Evolutionary conservation across 2,113 vertebrate genomes (phyloP), one percentile per base, ranked within the genome.

Genomic region (Datnioides undecimradiatus): DNA sequence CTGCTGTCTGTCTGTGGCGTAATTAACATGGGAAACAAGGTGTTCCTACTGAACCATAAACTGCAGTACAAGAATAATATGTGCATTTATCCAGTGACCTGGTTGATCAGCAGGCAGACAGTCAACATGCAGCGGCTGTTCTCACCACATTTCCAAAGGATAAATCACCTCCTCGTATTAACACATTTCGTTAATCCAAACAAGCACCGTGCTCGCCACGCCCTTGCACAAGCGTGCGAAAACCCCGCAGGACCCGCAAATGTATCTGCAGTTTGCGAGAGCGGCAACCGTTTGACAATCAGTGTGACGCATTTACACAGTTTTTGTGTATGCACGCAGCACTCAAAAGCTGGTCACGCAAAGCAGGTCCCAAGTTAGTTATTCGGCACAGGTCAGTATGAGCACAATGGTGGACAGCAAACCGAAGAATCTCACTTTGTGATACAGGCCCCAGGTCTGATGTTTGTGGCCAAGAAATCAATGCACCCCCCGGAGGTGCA

Each of bases 381-480:
- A 19, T 12, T 17, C 55, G 34, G 31, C 33, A 7, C 19, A 36
- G 31, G 27, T 57, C 48, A 9, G 6, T 45, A n/a, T 16, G 10
- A 29, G 38, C 12, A 8, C 2, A 0, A 49, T 25, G 31, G 11
- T 3, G n/a, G 69, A 21, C 4, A 0, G n/a, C 14, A 23, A 33
- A 70, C 25, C 17, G 9, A 36, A 16, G 19, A 12, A 49, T 51
- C 23, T 52, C 45, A 29, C 17, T 29, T 6, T 34, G 25, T n/a
- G 57, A n/a, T 29, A 13, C 33, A 16, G 11, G 23, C 17, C 19
- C 12, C 19, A 21, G 43, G 46, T 62, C 12, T 62, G 23, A 33
- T 38, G 64, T 55, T 63, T 63, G 29, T 55, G 33, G 31, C 13
- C 23, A 46, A 40, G 38, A 41, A 74, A 75, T 71, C 33, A 6